Percentiles rank a stretch among this genome's conserved stretches.
Conservation (phyloP, 1,140 invertebrate genomes). For the Lepidotrigona ventralis region DNA sequence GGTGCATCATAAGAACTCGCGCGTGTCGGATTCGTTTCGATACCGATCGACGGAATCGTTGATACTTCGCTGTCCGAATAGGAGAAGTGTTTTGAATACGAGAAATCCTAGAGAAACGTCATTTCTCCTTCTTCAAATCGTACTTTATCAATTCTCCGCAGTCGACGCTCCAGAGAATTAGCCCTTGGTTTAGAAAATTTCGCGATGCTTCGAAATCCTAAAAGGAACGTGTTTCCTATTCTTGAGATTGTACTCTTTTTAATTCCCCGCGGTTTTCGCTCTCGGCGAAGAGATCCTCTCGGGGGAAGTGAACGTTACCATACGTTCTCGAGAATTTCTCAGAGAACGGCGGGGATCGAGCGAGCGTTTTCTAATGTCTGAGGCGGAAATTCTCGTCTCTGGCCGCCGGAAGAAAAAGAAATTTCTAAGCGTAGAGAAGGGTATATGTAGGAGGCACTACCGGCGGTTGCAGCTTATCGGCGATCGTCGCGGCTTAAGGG, state of each 20-base stretch:
- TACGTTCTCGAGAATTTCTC: neutral
- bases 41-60: neutral
- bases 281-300: too few species aligned
- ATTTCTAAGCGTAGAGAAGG: slow-evolving; percentile 15
- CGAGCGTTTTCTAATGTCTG: neutral
- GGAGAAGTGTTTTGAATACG: neutral
- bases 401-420: neutral
- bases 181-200: too few species aligned
- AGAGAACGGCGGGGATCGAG: neutral
- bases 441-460: too few species aligned
- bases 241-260: too few species aligned
- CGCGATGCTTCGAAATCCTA: too few species aligned
- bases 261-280: too few species aligned
- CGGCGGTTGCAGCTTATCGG: slow-evolving; percentile 30
- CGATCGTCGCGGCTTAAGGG: slow-evolving; percentile 37
- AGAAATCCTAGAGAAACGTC: too few species aligned
- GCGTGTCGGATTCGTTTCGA: neutral
- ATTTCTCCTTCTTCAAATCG: too few species aligned
- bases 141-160: too few species aligned
- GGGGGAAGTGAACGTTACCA: too few species aligned
- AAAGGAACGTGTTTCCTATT: too few species aligned
- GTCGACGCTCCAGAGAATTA: too few species aligned
- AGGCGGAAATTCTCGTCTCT: neutral
- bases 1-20: neutral
- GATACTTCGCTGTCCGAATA: neutral